Evolutionary conservation across 2,888 invertebrate genomes (phyloP).

Genomic region (Caprella mutica): DNA sequence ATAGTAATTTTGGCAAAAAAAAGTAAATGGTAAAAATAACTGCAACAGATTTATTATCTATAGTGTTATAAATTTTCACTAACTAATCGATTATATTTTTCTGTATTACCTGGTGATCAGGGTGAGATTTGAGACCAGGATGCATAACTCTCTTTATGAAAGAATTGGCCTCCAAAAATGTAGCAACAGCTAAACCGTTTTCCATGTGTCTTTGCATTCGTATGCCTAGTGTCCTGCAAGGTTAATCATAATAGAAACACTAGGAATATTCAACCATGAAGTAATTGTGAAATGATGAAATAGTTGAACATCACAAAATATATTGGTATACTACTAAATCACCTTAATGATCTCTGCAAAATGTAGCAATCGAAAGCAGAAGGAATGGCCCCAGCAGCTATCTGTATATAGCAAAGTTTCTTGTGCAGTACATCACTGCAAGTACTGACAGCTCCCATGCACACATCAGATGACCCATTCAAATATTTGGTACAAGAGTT

Average conservation of each 20-base stretch:
- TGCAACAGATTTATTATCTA: background rate
- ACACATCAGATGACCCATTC: conserved; percentile 94
- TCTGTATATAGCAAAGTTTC: conserved; percentile 71
- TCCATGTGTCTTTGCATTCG: conserved; percentile 81
- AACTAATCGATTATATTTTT: background rate
- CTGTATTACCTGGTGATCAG: conserved; percentile 53
- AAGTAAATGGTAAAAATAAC: background rate
- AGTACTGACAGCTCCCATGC: conserved; percentile 85
- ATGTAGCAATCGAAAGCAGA: conserved; percentile 93
- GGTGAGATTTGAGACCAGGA: conserved; percentile 74
- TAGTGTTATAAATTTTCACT: background rate
- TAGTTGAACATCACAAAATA: too few species aligned
- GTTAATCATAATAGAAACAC: background rate
- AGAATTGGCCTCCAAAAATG: conserved; percentile 67
- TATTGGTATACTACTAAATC: too few species aligned
- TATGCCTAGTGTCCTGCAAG: conserved; percentile 68
- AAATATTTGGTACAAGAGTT: conserved; percentile 96
- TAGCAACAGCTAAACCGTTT: conserved; percentile 64
- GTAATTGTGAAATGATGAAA: too few species aligned
- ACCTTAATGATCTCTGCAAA: conserved; percentile 67
- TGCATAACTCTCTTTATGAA: conserved; percentile 68
- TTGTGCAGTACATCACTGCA: conserved; percentile 59
- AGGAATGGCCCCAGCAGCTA: conserved; percentile 85
- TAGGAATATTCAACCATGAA: background rate
- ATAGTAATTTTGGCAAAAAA: conserved; percentile 3